Base-by-base conservation (phyloP, 2,113 vertebrate genomes). In the Sciurus niger region DNA sequence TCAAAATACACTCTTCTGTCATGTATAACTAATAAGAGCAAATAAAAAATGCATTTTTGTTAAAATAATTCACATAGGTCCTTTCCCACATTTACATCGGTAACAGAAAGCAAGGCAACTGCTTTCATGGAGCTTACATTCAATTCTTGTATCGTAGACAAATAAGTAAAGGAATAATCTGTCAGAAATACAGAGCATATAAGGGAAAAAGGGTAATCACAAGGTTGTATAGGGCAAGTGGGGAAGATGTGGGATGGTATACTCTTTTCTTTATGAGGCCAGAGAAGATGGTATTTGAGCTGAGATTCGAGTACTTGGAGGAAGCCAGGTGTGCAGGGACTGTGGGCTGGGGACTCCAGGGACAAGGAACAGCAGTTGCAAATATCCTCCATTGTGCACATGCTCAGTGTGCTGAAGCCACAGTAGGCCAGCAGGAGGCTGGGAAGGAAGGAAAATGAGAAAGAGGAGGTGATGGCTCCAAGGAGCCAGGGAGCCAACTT, bases 81-180 rank as follows among this genome's bases (percentile, higher is more conserved):
- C 20, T 34, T 70, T 84, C 76, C 30, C 22, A 14, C 60, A 32
- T 51, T 91, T 83, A 58, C 88, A n/a, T 11, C 22, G 76, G 76
- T 30, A 88, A 18, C 68, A 93, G 77, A 94, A 89, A 67, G 24
- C 37, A 85, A 85, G 32, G n/a, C 30, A 89, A 58, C 40, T 82
- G 53, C 51, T 95, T 28, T 79, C 76, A 10, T 58, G 18, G 40
- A 93, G 65, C 40, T 84, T 88, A 24, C 6, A 43, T 68, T 68
- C 70, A 55, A 1, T 79, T 67, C n/a, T 43, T 1, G 0, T 72
- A 1, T 70, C 51, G 46, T 88, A 72, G 74, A 60, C 46, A 83
- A 28, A 90, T 34, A 25, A 53, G 5, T 53, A 37, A 83, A 51
- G 2, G 0, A 80, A 51, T 84, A 30, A 14, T 67, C 18, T 86